These are phyloP conservation scores for Suricata suricatta DNA, from an alignment of 2,113 vertebrate genomes.

Conservation along the genomic window DNA sequence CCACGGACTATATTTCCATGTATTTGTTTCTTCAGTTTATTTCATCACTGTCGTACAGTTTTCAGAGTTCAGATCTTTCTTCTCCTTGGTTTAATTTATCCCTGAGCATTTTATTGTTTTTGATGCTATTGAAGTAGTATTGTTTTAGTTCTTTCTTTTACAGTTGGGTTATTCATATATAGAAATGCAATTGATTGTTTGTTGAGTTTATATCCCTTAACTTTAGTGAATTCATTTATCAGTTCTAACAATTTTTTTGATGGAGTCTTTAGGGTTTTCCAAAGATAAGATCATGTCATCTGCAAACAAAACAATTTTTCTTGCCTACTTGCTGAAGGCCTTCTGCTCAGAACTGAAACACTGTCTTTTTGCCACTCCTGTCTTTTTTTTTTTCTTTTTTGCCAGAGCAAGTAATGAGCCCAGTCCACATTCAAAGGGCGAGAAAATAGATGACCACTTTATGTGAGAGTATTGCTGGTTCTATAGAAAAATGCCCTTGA, in stretches of 20 bases:
- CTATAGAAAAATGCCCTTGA: not conserved
- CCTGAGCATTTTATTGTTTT: not conserved
- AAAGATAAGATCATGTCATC: not conserved
- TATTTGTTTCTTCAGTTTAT: not conserved
- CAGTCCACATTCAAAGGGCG: not conserved
- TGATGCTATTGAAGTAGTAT: not conserved
- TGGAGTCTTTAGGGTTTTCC: not conserved
- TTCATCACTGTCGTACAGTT: not conserved
- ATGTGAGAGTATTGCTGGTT: not conserved
- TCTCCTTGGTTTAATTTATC: not conserved
- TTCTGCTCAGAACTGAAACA: not conserved
- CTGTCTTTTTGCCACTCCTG: not conserved
- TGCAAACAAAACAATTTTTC: not conserved
- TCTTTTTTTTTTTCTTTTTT: not conserved
- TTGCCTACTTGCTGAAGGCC: conserved; percentile 1
- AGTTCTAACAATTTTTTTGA: not conserved
- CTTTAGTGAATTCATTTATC: not conserved
- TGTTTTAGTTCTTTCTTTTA: not conserved
- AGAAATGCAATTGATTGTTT: not conserved
- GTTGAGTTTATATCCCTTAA: not conserved
- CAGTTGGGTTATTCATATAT: not conserved
- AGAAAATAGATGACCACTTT: not conserved
- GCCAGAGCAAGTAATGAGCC: not conserved
- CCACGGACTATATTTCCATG: not conserved
- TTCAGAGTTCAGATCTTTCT: not conserved